Conservation (phyloP, 2,888 invertebrate genomes). For the Tiliacea citrago region DNA sequence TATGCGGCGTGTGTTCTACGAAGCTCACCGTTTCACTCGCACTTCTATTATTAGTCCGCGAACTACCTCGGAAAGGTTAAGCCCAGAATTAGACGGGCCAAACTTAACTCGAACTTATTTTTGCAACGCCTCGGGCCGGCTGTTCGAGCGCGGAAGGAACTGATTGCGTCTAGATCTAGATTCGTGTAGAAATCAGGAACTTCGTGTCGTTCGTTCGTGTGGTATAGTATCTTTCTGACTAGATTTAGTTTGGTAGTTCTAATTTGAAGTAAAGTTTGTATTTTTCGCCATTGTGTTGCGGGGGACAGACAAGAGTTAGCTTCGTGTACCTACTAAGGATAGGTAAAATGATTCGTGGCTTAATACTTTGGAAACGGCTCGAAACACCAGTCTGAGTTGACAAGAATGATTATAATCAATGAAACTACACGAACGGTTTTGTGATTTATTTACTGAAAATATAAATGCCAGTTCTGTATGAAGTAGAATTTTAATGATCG, state of each 20-base stretch:
- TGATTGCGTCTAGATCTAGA: constrained; percentile 48
- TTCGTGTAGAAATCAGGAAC: constrained; percentile 30
- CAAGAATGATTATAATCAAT: not conserved
- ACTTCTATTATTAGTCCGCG: constrained; percentile 80
- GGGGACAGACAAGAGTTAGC: too few species aligned
- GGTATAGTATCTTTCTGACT: not conserved
- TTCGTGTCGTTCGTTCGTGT: constrained; percentile 3
- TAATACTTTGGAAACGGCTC: not conserved
- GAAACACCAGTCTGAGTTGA: not conserved
- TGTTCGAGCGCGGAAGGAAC: constrained; percentile 64
- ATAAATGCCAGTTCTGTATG: constrained; percentile 17
- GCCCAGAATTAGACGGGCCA: constrained; percentile 84
- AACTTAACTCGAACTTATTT: constrained; percentile 88
- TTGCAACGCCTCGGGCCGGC: constrained; percentile 66
- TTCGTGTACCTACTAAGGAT: not conserved
- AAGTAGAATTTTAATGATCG: constrained; percentile 50
- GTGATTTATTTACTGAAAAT: constrained; percentile 24
- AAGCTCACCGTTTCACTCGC: constrained; percentile 71
- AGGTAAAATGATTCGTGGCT: not conserved
- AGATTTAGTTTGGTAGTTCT: not conserved
- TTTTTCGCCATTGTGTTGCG: not conserved
- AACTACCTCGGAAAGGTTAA: constrained; percentile 86
- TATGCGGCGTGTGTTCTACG: constrained; percentile 77
- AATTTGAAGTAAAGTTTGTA: not conserved
- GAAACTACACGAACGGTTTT: not conserved